These are phyloP conservation scores for Manacus vitellinus DNA, from an alignment of 2,113 vertebrate genomes.

Conservation along the genomic window DNA sequence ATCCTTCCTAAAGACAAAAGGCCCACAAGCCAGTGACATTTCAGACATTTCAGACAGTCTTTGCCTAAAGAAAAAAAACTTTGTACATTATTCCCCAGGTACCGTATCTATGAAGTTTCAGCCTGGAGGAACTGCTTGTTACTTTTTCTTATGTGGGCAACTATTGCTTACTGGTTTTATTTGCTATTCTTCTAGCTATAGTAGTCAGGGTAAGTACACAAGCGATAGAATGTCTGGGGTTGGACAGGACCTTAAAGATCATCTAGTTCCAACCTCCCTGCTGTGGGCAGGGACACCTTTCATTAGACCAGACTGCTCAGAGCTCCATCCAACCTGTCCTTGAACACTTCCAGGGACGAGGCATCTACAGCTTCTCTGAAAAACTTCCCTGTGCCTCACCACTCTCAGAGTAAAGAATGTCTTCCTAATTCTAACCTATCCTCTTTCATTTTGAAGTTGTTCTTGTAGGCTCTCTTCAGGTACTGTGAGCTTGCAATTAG, in stretches of 20 bases:
- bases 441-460: not conserved
- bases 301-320: not conserved
- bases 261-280: accelerated
- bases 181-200: not conserved
- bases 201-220: not conserved
- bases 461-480: not conserved
- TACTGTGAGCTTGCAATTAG: not conserved
- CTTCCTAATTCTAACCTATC: not conserved
- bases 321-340: not conserved
- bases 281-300: not conserved
- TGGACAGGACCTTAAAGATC: not conserved
- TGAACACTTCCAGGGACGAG: not conserved
- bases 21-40: not conserved
- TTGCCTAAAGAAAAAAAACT: not conserved
- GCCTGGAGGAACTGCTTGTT: not conserved
- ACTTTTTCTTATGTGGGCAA: not conserved
- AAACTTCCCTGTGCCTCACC: not conserved
- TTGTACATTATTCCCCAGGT: not conserved
- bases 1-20: not conserved
- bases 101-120: not conserved
- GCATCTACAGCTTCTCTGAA: not conserved
- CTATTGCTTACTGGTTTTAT: not conserved
- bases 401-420: not conserved
- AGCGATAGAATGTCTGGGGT: not conserved
- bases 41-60: not conserved